A percentile compares a stretch with the other conserved stretches of the same genome.
Conservation (phyloP, 2,797 vertebrate genomes). For the Urocyon cinereoargenteus region DNA sequence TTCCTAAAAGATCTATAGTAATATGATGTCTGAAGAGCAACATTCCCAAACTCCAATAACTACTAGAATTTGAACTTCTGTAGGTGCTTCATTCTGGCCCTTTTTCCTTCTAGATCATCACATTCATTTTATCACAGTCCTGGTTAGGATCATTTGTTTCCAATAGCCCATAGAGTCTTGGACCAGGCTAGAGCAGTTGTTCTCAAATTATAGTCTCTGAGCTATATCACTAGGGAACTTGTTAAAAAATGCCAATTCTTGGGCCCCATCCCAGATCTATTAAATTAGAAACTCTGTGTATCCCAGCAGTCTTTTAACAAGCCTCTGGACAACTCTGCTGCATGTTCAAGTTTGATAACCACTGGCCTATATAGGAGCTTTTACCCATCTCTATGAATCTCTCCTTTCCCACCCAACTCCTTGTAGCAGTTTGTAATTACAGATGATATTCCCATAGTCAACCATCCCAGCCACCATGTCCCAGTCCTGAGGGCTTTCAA, state of each 20-base stretch:
- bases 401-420: background rate
- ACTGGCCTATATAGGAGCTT: background rate
- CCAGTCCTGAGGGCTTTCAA: background rate
- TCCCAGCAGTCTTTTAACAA: constrained; percentile 27
- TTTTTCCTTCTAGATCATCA: constrained; percentile 9
- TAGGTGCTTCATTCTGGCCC: background rate
- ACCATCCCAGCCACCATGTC: background rate
- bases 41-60: background rate
- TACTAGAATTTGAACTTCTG: background rate
- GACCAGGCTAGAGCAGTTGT: background rate
- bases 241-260: constrained; percentile 28
- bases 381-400: background rate
- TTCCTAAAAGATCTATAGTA: background rate
- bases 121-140: background rate
- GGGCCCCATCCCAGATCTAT: background rate
- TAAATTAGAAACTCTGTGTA: background rate
- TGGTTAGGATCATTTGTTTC: background rate
- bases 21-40: background rate
- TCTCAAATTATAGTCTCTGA: constrained; percentile 32
- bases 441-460: background rate
- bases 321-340: background rate
- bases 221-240: background rate
- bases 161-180: background rate
- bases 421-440: background rate
- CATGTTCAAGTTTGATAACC: background rate